phyloP scores from a whole-genome alignment of 1,140 invertebrate genomes.

The Charaxes varanes region DNA sequence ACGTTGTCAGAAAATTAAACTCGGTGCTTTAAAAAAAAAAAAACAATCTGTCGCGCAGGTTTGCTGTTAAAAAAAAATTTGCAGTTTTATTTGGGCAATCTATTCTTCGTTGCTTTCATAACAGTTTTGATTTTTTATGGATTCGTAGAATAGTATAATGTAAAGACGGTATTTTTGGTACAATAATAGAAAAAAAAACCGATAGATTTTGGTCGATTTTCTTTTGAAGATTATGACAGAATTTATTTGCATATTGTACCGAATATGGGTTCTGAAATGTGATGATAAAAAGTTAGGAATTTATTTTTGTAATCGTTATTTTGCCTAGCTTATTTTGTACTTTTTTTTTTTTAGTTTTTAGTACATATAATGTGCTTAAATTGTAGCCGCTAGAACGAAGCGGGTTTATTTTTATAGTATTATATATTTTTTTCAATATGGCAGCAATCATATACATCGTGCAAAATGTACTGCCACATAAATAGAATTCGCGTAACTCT shows the following conservation, averaged over 20 bases:
- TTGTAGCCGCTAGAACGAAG: conserved; percentile 17
- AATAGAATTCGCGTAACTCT: conserved; percentile 32
- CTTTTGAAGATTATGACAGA: not conserved
- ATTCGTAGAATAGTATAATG: not conserved
- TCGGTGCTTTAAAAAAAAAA: no score
- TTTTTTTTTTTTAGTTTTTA: conserved; percentile 34
- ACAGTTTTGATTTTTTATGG: not conserved
- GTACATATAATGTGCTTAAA: conserved; percentile 45
- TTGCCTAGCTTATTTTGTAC: conserved; percentile 52
- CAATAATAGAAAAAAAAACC: not conserved
- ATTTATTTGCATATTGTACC: conserved; percentile 22
- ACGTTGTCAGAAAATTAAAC: no score
- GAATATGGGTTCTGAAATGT: conserved; percentile 39
- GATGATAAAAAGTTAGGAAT: conserved; percentile 36
- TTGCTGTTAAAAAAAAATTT: no score
- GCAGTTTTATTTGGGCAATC: not conserved
- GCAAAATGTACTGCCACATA: conserved; percentile 37
- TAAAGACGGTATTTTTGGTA: conserved; percentile 1
- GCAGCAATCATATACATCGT: conserved; percentile 31
- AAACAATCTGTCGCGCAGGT: no score
- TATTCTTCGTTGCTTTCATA: not conserved
- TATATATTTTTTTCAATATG: conserved; percentile 27
- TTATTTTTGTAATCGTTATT: conserved; percentile 54
- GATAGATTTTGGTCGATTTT: not conserved
- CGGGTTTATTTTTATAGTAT: conserved; percentile 39